Conservation (phyloP, 2,888 invertebrate genomes). For the Patella ulyssiponensis region DNA sequence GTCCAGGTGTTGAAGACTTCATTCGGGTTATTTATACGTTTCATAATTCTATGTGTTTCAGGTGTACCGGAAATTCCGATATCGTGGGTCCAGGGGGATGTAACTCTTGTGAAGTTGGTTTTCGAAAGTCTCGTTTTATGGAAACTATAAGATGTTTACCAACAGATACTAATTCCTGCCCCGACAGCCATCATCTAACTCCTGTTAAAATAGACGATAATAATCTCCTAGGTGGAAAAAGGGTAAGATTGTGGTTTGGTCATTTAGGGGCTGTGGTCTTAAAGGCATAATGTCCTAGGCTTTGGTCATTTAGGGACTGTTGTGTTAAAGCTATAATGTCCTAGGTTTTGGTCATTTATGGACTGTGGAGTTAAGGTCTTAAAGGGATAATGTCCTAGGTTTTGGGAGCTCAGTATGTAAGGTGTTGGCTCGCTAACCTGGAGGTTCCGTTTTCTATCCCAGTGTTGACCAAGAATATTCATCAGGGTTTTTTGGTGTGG, state of each 20-base stretch:
- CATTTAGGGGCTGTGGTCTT: no score
- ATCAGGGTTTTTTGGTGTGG: no score
- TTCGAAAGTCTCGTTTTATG: conserved; percentile 78
- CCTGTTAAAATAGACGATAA: conserved; percentile 28
- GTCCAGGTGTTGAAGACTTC: no score
- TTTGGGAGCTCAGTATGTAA: no score
- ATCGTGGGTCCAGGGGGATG: conserved; percentile 89
- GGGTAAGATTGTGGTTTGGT: conserved; percentile 20
- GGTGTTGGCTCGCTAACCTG: no score
- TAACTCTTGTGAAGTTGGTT: conserved; percentile 90
- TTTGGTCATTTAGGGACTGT: no score
- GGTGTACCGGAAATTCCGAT: conserved; percentile 90
- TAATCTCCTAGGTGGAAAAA: conserved; percentile 39
- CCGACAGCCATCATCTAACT: conserved; percentile 43
- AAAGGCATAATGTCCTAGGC: not conserved
- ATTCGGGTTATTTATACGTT: no score
- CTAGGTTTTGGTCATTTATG: not conserved
- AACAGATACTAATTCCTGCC: conserved; percentile 45
- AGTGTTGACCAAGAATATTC: no score
- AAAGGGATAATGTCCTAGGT: no score
- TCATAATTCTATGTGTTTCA: conserved; percentile 67
- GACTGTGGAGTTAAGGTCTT: no score
- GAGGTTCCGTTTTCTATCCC: no score
- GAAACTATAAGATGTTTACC: conserved; percentile 47
- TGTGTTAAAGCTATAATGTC: not conserved